These are phyloP conservation scores for Novumbra hubbsi DNA, from an alignment of 2,797 vertebrate genomes.

Conservation along the genomic window DNA sequence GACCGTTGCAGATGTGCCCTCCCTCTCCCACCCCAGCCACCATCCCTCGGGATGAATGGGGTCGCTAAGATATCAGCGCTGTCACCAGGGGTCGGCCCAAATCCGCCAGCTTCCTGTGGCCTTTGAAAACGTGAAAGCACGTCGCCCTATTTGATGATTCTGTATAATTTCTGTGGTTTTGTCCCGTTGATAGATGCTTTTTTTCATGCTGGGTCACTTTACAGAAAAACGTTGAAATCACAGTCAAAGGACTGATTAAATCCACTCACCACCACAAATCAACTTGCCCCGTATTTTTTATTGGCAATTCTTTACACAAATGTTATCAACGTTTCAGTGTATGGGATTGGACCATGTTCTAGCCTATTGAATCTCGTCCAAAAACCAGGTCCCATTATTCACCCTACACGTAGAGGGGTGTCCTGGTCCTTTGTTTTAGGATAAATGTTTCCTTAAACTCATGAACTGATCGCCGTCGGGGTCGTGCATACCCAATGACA, in stretches of 20 bases:
- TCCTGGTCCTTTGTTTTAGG: neutral
- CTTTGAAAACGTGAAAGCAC: slow-evolving; percentile 65
- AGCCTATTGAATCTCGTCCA: neutral
- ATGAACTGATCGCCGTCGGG: slow-evolving; percentile 59
- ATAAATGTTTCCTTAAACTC: slow-evolving; percentile 39
- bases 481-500: slow-evolving; percentile 69
- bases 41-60: slow-evolving; percentile 63
- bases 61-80: slow-evolving; percentile 64
- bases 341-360: neutral
- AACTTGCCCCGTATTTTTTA: neutral
- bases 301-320: neutral
- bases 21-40: slow-evolving; percentile 25
- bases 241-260: neutral
- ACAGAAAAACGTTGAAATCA: slow-evolving; percentile 34
- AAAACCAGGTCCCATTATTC: neutral
- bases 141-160: slow-evolving; percentile 65
- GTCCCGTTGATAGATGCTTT: slow-evolving; percentile 43
- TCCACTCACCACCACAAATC: neutral
- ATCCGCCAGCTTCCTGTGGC: slow-evolving; percentile 69
- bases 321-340: neutral
- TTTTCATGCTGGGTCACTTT: slow-evolving; percentile 44
- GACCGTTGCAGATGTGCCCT: slow-evolving; percentile 77
- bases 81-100: slow-evolving; percentile 71
- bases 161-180: slow-evolving; percentile 60
- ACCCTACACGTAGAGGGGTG: neutral